phyloP scores from a whole-genome alignment of 2,113 vertebrate genomes.

The Emydura subglobosa region DNA sequence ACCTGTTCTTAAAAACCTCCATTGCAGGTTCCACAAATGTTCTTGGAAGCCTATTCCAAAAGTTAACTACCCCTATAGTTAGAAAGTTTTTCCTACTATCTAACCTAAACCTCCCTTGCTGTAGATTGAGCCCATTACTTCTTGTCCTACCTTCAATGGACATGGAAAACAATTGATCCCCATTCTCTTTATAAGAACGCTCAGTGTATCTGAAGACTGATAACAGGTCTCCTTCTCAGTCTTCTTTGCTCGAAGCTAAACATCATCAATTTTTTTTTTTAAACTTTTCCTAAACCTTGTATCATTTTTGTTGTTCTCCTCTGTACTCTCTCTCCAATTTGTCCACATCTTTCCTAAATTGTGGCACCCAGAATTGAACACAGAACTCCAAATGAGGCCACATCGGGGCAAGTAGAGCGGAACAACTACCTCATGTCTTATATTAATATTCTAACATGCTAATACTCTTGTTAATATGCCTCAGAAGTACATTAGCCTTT shows the following conservation, averaged over 20 bases:
- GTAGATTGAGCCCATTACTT: background rate
- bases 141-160: background rate
- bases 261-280: background rate
- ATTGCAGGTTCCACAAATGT: background rate
- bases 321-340: background rate
- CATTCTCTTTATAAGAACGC: background rate
- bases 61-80: background rate
- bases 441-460: background rate
- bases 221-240: background rate
- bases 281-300: background rate
- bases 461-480: background rate
- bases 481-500: background rate
- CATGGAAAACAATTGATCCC: background rate
- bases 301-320: background rate
- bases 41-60: background rate
- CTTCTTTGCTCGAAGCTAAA: background rate
- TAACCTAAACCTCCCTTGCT: background rate
- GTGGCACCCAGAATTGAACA: background rate
- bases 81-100: background rate
- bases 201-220: background rate
- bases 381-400: background rate
- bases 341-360: background rate
- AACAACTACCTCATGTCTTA: background rate
- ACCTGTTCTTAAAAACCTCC: background rate
- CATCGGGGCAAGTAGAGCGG: background rate